A percentile compares a stretch with the other conserved stretches of the same genome.
phyloP scores from a whole-genome alignment of 2,113 vertebrate species.

The Oncorhynchus gorbuscha region DNA sequence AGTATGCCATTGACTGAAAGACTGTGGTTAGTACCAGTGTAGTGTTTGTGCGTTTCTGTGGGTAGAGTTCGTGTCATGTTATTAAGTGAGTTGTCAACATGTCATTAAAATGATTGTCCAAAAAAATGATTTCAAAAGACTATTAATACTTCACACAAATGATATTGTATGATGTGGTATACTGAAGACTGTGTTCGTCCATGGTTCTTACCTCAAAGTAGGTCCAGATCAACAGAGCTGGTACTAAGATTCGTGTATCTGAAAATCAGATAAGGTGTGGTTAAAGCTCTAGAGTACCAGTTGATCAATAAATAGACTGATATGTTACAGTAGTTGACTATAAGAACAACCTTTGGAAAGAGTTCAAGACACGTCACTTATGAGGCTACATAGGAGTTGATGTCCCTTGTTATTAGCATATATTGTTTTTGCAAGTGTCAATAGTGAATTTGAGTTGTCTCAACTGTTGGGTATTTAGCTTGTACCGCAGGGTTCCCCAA shows the following conservation, averaged over 20 bases:
- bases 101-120: background rate
- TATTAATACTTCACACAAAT: too few relatives aligned
- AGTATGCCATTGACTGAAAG: background rate
- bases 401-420: background rate
- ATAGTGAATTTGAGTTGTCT: background rate
- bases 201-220: constrained; percentile 41
- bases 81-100: background rate
- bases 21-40: background rate
- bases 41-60: background rate
- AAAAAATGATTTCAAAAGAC: background rate
- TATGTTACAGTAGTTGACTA: too few relatives aligned
- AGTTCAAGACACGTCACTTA: too few relatives aligned
- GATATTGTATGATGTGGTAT: too few relatives aligned
- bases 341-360: too few relatives aligned
- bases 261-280: constrained; percentile 12
- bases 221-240: constrained; percentile 31
- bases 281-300: background rate
- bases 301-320: too few relatives aligned
- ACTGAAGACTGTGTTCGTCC: background rate
- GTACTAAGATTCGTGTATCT: constrained; percentile 39
- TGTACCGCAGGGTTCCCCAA: too few relatives aligned
- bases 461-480: too few relatives aligned
- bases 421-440: background rate
- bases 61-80: background rate
- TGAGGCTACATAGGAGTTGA: too few relatives aligned